These are phyloP conservation scores for Bicyclus anynana DNA, from an alignment of 1,140 invertebrate genomes.

Conservation along the genomic window DNA sequence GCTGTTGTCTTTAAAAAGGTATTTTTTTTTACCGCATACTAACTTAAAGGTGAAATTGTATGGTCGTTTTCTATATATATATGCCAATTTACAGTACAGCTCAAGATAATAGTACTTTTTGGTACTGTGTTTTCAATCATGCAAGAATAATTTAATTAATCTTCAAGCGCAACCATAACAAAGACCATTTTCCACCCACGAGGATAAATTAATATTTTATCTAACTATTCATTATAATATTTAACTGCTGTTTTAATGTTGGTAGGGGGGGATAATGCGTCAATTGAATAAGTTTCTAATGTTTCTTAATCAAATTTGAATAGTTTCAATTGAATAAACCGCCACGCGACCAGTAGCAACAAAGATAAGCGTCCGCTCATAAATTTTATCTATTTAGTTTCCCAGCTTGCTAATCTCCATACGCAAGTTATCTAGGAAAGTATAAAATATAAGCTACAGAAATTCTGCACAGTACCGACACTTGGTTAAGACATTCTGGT, in stretches of 20 bases:
- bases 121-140: no score
- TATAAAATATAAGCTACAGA: conserved; percentile 53
- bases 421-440: conserved; percentile 47
- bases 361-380: conserved; percentile 54
- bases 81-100: no score
- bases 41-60: no score
- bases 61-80: no score
- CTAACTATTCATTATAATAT: conserved; percentile 27
- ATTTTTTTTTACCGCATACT: no score
- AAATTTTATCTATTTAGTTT: conserved; percentile 64
- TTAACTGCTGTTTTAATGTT: conserved; percentile 25
- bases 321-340: conserved; percentile 47
- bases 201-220: conserved; percentile 8
- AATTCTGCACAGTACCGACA: not conserved
- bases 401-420: conserved; percentile 53
- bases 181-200: conserved; percentile 12
- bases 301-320: conserved; percentile 52
- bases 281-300: conserved; percentile 46
- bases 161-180: no score
- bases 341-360: conserved; percentile 52
- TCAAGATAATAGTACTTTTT: no score
- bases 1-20: no score
- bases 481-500: not conserved
- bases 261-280: conserved; percentile 13
- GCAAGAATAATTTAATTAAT: no score